Evolutionary conservation across 2,113 vertebrate species (phyloP), one percentile per base, ranked within the genome.

Genomic region (Orthonyx spaldingii): DNA sequence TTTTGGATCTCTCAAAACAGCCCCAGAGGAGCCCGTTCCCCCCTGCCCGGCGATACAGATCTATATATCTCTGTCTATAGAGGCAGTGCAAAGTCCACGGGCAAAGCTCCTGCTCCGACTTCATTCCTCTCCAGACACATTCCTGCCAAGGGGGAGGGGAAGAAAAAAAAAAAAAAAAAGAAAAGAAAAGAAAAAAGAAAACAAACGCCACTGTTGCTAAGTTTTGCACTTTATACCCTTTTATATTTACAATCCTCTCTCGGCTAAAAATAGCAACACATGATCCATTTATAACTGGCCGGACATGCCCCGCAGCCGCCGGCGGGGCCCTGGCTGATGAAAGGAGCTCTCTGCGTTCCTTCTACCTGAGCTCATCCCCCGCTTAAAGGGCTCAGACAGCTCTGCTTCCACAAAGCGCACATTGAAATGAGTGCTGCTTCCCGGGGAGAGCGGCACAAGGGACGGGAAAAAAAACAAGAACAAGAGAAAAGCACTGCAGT

Each of bases 221-320:
- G 93, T 90, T 97, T 94, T 97, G 96, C 95, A 96, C 96, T 95
- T 90, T 87, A 92, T 96, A 97, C 94, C 82, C 92, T 96, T 97
- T 98, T 95, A 97, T 96, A 96, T 96, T 97, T 97, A 97, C 94
- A 94, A 91, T 96, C 81, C 93, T 86, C 94, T 95, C 92, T 66
- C 12, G 72, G 96, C 97, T 97, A 96, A 97, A 97, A 96, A 97
- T 94, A 97, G 97, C 93, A 92, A 89, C 81, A 72, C 88, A 79
- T 75, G 96, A 97, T 96, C 90, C 83, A 95, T 98, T 96, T 97
- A 94, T 95, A 97, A 93, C 89, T 80, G 89, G 91, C 93, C 72
- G 87, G 93, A 89, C 93, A 57, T 94, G 90, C 93, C 70, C 71
- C 47, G 94, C 30, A 88, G 96, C 95, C 74, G 87, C 82, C 47